These are phyloP conservation scores for Autographa pulchrina DNA, from an alignment of 2,888 invertebrate genomes.

Conservation along the genomic window DNA sequence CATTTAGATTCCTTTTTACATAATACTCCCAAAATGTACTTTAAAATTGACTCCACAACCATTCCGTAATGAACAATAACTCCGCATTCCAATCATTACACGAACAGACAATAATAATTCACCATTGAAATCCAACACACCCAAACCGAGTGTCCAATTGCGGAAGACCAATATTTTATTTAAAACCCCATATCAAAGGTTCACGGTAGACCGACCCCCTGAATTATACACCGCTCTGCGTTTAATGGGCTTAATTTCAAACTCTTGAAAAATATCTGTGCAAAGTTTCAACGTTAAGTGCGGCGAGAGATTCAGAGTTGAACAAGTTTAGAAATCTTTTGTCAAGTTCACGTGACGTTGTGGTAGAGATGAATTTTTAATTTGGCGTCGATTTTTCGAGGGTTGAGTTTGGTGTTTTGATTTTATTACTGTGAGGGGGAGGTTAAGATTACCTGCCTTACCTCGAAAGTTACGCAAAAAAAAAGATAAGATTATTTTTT, in stretches of 20 bases:
- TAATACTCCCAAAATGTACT: background rate
- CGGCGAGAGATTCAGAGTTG: slow-evolving; percentile 59
- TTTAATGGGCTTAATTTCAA: slow-evolving; percentile 80
- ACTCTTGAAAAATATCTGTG: slow-evolving; percentile 78
- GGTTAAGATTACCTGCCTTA: background rate
- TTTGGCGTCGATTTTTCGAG: slow-evolving; percentile 50
- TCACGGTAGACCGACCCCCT: slow-evolving; percentile 66
- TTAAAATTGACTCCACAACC: background rate
- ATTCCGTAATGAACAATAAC: background rate
- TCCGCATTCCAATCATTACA: background rate
- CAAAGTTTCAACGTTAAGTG: slow-evolving; percentile 70
- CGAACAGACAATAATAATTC: slow-evolving; percentile 40
- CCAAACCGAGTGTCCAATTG: slow-evolving; percentile 54
- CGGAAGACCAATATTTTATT: slow-evolving; percentile 74
- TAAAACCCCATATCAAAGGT: slow-evolving; percentile 72
- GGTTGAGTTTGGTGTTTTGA: background rate
- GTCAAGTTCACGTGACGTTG: slow-evolving; percentile 65
- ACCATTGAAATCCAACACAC: slow-evolving; percentile 25
- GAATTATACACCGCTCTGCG: slow-evolving; percentile 78
- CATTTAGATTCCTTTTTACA: background rate
- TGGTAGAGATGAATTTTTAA: slow-evolving; percentile 69
- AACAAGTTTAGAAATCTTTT: slow-evolving; percentile 60
- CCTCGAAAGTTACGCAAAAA: background rate
- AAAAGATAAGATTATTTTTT: background rate
- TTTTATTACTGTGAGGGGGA: slow-evolving; percentile 5